Conservation (phyloP, 2,797 vertebrate genomes). For the Lacerta agilis region DNA sequence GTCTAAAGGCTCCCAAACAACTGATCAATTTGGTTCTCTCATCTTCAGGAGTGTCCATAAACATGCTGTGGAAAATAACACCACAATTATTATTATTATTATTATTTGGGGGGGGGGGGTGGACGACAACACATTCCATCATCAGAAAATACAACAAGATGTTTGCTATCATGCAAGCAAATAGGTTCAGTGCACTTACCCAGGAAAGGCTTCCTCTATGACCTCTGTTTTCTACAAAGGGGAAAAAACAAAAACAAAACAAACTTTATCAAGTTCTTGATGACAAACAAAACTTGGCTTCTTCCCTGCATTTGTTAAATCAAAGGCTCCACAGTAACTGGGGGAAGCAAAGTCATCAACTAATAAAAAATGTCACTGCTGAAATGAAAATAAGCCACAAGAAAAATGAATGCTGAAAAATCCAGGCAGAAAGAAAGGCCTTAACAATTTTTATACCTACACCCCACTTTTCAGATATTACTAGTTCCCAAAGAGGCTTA, state of each 20-base stretch:
- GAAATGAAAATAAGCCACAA: neutral
- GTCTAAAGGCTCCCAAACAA: slow-evolving; percentile 93
- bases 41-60: slow-evolving; percentile 96
- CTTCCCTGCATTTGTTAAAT: neutral
- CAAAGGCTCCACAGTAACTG: neutral
- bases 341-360: neutral
- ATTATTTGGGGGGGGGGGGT: neutral
- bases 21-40: slow-evolving; percentile 95
- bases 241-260: slow-evolving; percentile 22
- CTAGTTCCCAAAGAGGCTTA: neutral
- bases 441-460: neutral
- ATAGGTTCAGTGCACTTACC: slow-evolving; percentile 80
- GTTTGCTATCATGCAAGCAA: neutral
- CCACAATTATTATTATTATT: slow-evolving; percentile 8
- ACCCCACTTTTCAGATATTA: no score
- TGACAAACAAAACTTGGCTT: neutral
- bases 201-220: slow-evolving; percentile 97
- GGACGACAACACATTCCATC: neutral
- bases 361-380: no score
- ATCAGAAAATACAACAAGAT: slow-evolving; percentile 19
- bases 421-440: neutral
- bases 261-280: neutral
- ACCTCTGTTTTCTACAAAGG: slow-evolving; percentile 92
- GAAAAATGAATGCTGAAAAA: neutral
- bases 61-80: slow-evolving; percentile 86